Conservation (phyloP, 2,888 invertebrate species). For the Neoitamus cyanurus region DNA sequence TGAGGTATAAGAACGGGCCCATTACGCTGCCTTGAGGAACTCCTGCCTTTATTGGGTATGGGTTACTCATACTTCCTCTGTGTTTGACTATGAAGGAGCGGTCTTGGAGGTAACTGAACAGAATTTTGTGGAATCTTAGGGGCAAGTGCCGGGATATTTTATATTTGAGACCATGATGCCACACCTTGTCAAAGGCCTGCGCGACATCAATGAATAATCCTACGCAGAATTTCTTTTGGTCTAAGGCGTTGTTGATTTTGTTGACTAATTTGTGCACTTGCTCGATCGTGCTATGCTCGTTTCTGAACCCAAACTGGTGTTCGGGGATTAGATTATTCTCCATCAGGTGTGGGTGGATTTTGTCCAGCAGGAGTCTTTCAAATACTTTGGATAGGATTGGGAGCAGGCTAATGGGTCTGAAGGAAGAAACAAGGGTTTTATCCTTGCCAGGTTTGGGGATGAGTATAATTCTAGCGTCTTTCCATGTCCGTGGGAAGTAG, state of each 20-base stretch:
- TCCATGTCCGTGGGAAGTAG: not conserved
- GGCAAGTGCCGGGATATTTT: constrained; percentile 13
- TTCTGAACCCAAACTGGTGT: no score
- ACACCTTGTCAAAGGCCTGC: constrained; percentile 47
- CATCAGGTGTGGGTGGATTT: no score
- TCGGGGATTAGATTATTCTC: no score
- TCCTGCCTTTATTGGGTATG: constrained; percentile 4
- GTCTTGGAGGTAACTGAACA: not conserved
- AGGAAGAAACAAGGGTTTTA: no score
- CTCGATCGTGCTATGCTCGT: no score
- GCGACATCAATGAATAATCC: constrained; percentile 42
- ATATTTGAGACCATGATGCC: constrained; percentile 43
- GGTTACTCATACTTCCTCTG: not conserved
- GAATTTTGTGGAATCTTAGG: not conserved
- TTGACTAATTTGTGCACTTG: not conserved
- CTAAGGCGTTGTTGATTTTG: constrained; percentile 14
- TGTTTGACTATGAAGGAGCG: constrained; percentile 3
- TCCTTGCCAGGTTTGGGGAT: no score
- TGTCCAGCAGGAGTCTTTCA: no score
- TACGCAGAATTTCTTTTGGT: constrained; percentile 39
- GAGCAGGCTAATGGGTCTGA: no score
- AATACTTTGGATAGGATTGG: no score
- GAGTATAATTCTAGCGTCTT: not conserved
- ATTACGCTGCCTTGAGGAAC: constrained; percentile 21
- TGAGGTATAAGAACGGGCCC: not conserved